phyloP scores from a whole-genome alignment of 2,113 vertebrate genomes.

The Uropsilus gracilis region DNA sequence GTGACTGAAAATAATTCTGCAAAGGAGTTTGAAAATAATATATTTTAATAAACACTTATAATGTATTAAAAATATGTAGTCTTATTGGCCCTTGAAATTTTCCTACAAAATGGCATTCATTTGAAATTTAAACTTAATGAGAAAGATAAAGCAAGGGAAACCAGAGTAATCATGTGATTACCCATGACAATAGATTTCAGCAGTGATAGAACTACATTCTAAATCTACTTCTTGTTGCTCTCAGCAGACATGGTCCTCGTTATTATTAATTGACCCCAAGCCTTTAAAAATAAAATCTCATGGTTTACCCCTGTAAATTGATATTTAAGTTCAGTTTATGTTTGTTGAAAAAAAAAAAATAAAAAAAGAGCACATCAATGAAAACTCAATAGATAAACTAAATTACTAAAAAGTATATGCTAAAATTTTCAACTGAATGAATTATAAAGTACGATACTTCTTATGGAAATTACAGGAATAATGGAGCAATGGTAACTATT shows the following conservation, averaged over 20 bases:
- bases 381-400: conserved; percentile 16
- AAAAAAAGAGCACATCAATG: no score
- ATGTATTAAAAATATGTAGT: neutral
- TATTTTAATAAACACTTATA: neutral
- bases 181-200: neutral
- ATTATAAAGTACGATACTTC: no score
- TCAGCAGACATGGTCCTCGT: neutral
- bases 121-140: no score
- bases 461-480: neutral
- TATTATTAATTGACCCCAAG: neutral
- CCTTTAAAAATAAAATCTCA: neutral
- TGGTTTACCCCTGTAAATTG: neutral
- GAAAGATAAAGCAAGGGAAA: neutral
- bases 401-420: no score
- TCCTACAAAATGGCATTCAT: neutral
- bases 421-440: no score
- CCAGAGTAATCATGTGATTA: neutral
- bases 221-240: neutral
- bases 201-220: neutral
- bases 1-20: neutral
- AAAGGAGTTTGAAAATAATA: neutral
- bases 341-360: conserved; percentile 17
- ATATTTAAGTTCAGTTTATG: neutral
- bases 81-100: neutral
- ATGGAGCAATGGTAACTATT: neutral